Percentiles rank a stretch among this genome's conserved stretches.
phyloP scores from a whole-genome alignment of 2,888 invertebrate genomes.

The Tiliacea aurago region DNA sequence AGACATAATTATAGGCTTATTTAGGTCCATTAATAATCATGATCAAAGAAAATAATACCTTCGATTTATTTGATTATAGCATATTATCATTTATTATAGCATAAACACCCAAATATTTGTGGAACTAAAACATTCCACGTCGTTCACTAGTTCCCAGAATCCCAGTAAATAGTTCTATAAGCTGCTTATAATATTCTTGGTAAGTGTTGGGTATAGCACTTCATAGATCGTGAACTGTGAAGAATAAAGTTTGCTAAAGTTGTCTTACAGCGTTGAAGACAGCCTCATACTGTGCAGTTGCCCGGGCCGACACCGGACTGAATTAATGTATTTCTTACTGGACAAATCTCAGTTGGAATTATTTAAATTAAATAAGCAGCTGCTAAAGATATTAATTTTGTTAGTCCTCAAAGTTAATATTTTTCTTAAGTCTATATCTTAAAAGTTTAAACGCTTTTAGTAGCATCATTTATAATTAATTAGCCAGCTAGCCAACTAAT shows the following conservation, averaged over 20 bases:
- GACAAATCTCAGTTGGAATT: constrained; percentile 48
- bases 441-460: constrained; percentile 45
- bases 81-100: too few species aligned
- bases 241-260: constrained; percentile 66
- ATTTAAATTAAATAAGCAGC: constrained; percentile 59
- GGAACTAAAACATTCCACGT: constrained; percentile 8
- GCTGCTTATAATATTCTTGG: constrained; percentile 29
- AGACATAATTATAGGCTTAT: not conserved
- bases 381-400: constrained; percentile 56
- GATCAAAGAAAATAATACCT: not conserved
- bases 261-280: constrained; percentile 59
- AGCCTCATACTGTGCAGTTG: constrained; percentile 54
- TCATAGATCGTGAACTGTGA: constrained; percentile 61
- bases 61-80: not conserved
- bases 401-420: constrained; percentile 46
- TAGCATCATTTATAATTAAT: constrained; percentile 48
- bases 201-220: constrained; percentile 59
- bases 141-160: constrained; percentile 15
- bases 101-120: constrained; percentile 3
- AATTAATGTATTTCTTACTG: constrained; percentile 61
- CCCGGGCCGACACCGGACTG: constrained; percentile 43
- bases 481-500: constrained; percentile 35
- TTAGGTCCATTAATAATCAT: not conserved
- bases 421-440: constrained; percentile 46
- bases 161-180: constrained; percentile 9